phyloP scores from a whole-genome alignment of 2,797 vertebrate species.

The Neosilurus mollespiculum region DNA sequence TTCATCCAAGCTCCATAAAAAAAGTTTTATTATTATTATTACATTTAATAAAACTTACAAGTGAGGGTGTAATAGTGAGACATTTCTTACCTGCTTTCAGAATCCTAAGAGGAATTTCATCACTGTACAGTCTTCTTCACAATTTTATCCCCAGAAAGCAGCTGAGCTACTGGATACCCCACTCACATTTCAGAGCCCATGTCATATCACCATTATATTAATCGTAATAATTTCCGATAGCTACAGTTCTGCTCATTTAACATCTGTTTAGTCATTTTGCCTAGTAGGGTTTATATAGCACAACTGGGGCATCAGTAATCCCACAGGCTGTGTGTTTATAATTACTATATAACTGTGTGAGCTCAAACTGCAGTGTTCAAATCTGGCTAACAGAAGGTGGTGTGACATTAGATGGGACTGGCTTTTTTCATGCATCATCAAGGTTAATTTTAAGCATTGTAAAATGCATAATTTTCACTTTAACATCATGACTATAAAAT shows the following conservation, averaged over 20 bases:
- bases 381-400: slow-evolving; percentile 27
- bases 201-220: slow-evolving; percentile 5
- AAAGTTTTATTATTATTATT: background rate
- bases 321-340: slow-evolving; percentile 40
- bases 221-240: slow-evolving; percentile 18
- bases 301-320: slow-evolving; percentile 34
- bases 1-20: background rate
- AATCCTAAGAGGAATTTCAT: slow-evolving; percentile 1
- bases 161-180: background rate
- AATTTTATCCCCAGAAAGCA: background rate
- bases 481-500: slow-evolving; percentile 3
- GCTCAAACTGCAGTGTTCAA: slow-evolving; percentile 26
- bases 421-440: background rate
- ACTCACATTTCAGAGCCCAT: slow-evolving; percentile 3
- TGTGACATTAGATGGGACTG: slow-evolving; percentile 13
- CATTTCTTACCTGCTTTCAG: slow-evolving; percentile 6
- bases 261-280: slow-evolving; percentile 39
- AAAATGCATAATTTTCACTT: background rate
- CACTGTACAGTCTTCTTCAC: background rate
- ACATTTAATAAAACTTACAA: background rate
- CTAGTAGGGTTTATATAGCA: slow-evolving; percentile 36
- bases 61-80: background rate
- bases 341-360: slow-evolving; percentile 37
- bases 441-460: slow-evolving; percentile 5
- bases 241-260: slow-evolving; percentile 16